These are phyloP conservation scores for Aeoliscus strigatus DNA, from an alignment of 2,797 vertebrate genomes.

Conservation along the genomic window DNA sequence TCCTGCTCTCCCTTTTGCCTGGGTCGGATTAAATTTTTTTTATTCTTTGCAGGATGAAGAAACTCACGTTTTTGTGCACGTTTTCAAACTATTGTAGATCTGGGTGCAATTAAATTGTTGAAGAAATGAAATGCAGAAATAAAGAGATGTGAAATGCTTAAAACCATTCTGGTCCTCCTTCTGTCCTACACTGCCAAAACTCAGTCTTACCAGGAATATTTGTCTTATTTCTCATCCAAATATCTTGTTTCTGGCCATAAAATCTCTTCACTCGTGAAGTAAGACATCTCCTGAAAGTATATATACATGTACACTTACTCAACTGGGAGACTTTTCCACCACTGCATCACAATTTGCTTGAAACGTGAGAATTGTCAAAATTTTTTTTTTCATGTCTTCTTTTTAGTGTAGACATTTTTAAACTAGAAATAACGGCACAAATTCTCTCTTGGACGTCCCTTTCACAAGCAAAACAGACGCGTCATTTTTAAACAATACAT, in stretches of 20 bases:
- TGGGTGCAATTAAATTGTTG: slow-evolving; percentile 82
- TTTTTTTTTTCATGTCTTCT: too few species aligned
- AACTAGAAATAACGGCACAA: slow-evolving; percentile 20
- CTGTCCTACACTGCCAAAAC: neutral
- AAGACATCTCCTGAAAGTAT: too few species aligned
- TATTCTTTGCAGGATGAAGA: slow-evolving; percentile 83
- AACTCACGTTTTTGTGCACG: slow-evolving; percentile 82
- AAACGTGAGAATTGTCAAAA: too few species aligned
- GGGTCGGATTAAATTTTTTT: slow-evolving; percentile 81
- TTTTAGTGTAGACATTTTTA: too few species aligned
- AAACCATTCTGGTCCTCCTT: slow-evolving; percentile 14
- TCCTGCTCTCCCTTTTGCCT: slow-evolving; percentile 79
- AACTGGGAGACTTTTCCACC: too few species aligned
- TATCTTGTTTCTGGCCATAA: too few species aligned
- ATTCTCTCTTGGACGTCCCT: slow-evolving; percentile 18
- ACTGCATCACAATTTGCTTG: too few species aligned
- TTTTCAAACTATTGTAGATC: slow-evolving; percentile 84
- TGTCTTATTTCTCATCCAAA: too few species aligned
- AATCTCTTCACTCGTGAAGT: too few species aligned
- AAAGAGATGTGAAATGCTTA: slow-evolving; percentile 79
- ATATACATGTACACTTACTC: too few species aligned
- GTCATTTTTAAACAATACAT: slow-evolving; percentile 70
- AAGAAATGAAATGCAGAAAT: slow-evolving; percentile 80
- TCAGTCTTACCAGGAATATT: too few species aligned
- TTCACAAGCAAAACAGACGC: slow-evolving; percentile 39